A percentile compares a stretch with the other conserved stretches of the same genome.
Conservation (phyloP, 2,797 vertebrate species). For the Intellagama lesueurii region DNA sequence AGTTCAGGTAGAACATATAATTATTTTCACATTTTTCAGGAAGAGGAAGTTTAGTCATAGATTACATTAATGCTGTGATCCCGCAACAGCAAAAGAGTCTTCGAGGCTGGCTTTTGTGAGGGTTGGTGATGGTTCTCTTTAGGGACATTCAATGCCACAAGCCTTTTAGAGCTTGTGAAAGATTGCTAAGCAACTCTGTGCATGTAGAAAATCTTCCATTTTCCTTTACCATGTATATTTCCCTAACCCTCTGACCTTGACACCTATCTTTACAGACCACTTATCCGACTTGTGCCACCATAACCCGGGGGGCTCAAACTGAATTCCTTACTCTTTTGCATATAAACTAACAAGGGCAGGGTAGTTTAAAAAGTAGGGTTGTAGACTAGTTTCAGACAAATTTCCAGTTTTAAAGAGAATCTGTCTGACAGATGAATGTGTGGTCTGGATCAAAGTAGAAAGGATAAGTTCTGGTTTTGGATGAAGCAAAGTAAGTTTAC, state of each 20-base stretch:
- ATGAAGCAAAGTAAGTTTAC: too few species aligned
- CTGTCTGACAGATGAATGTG: too few species aligned
- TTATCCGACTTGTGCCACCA: constrained; percentile 45
- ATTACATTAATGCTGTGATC: constrained; percentile 52
- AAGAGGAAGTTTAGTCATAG: constrained; percentile 55
- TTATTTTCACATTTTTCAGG: constrained; percentile 74
- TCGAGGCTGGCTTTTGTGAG: constrained; percentile 58
- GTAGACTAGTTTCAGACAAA: too few species aligned
- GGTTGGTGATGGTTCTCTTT: constrained; percentile 29
- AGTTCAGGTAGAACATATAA: constrained; percentile 71
- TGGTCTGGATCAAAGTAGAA: too few species aligned
- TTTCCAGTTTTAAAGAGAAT: too few species aligned
- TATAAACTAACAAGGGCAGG: background rate
- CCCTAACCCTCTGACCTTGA: background rate
- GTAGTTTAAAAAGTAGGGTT: too few species aligned
- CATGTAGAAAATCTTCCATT: constrained; percentile 68
- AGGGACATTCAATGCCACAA: constrained; percentile 63
- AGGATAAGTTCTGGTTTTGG: too few species aligned
- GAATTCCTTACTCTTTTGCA: background rate
- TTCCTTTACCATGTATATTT: constrained; percentile 65
- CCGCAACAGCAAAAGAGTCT: constrained; percentile 50
- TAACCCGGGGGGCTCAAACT: background rate
- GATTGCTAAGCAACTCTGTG: constrained; percentile 66
- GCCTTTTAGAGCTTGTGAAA: constrained; percentile 63
- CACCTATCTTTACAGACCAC: constrained; percentile 50